Percentiles rank a stretch among this genome's conserved stretches.
phyloP scores from a whole-genome alignment of 2,888 invertebrate genomes.

The Drosophila rellima region DNA sequence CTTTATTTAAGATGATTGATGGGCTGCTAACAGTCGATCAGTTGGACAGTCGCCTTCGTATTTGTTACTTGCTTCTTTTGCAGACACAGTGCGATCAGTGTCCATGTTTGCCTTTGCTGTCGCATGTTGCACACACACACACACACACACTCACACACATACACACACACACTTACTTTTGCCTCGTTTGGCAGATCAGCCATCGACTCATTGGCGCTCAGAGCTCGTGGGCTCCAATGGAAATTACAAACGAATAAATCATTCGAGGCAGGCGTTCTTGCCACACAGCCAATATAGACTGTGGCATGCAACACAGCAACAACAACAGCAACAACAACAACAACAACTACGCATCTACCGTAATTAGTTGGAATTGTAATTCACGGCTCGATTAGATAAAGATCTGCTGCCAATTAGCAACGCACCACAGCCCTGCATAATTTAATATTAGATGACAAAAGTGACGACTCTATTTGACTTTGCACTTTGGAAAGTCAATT shows the following conservation, averaged over 20 bases:
- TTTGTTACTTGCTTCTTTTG: background rate
- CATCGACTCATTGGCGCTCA: constrained; percentile 65
- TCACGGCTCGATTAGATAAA: constrained; percentile 82
- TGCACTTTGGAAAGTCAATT: background rate
- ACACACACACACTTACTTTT: background rate
- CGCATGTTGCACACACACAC: constrained; percentile 67
- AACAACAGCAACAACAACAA: background rate
- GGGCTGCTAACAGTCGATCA: background rate
- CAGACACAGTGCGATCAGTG: constrained; percentile 43
- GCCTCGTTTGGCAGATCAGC: constrained; percentile 38
- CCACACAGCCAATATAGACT: constrained; percentile 1
- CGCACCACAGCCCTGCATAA: constrained; percentile 72
- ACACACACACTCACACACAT: constrained; percentile 39
- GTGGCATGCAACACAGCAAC: constrained; percentile 26
- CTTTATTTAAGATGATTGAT: background rate
- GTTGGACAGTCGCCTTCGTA: background rate
- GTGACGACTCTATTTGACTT: constrained; percentile 60
- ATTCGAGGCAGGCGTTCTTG: constrained; percentile 52
- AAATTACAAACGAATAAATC: constrained; percentile 81
- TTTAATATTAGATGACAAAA: constrained; percentile 68
- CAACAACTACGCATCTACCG: constrained; percentile 42
- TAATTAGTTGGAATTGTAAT: constrained; percentile 82
- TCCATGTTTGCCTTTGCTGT: constrained; percentile 70
- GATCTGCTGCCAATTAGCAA: constrained; percentile 80
- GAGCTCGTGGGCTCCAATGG: constrained; percentile 75